Evolutionary conservation across 1,140 invertebrate genomes (phyloP), one percentile per base, ranked within the genome.

Genomic region (Papilio polyxenes): DNA sequence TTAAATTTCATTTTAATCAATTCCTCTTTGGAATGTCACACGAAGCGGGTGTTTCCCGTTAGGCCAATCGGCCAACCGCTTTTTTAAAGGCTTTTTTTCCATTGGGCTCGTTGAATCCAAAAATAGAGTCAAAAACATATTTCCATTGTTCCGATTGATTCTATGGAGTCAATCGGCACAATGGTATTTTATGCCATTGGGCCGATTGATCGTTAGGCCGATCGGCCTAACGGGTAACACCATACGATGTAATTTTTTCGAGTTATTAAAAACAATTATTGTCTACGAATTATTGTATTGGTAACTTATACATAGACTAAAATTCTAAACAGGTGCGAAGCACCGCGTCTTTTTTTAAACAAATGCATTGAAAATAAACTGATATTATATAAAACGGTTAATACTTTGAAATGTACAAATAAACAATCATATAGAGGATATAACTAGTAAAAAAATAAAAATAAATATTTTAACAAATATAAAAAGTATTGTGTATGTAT

Each of bases 401-500:
- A 77, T 77, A 51, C 75, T 77, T 72, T 72, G 0, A 40, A 72
- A 72, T 72, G 13, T 72, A 72, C 23, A 62, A 62, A 17, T 56
- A 37, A 72, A 72, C 10, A 72, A 40, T 31, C 23, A 15, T 40
- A 37, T 72, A 72, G 31, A 37, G 3, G 65, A 72, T 72, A 72
- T 72, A 72, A 37, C 13, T 20, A 15, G 65, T 40, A 72, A 72
- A 72, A 13, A 15, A 37, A 72, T 7, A 72, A 72, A 51, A 77
- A 77, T n/a, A n/a, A n/a, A n/a, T n/a, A n/a, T n/a, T n/a, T 1
- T 53, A 75, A 80, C 56, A 80, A 69, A 40, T 79, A 44, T 79
- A 79, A 80, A 69, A 80, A 44, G 59, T 44, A 62, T 69, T 40
- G 40, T 80, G 48, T 69, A 85, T 69, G 83, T 88, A 88, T 91